Evolutionary conservation across 2,888 invertebrate species (phyloP), one percentile per base, ranked within the genome.

Genomic region (Julus scandinavius): DNA sequence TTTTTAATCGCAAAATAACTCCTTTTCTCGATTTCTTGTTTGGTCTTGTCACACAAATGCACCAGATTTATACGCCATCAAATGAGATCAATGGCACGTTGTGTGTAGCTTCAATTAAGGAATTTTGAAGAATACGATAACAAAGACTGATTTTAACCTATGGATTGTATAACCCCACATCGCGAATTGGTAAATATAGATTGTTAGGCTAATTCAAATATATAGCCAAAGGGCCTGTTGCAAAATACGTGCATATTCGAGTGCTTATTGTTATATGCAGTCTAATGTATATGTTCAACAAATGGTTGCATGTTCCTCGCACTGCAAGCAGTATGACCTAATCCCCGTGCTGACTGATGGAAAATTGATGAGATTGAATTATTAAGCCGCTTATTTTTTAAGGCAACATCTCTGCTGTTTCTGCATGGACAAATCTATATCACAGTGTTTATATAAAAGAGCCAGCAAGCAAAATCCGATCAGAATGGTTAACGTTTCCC

Each of bases 281-380:
- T 13, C 13, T 50, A 1, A 1, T 49, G 9, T 50, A 13, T 13
- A 7, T 20, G n/a, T 29, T 72, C 29, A 72, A 72, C 29, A 72
- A 72, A 29, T 72, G 72, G 72, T 72, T 72, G 72, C 72, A 72
- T 72, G 72, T 29, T 72, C 7, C n/a, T 72, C 11, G 72, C 72
- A 29, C 72, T 72, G 29, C 72, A 72, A 29, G 72, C 72, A 29
- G 11, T 29, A 9, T 72, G 29, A 72, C 11, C 72, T 29, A 72
- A 72, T 72, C 72, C 29, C 11, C 9, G 29, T 72, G 72, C 72
- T 72, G 72, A 72, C 29, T 72, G 72, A 72, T 72, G 72, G 72
- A 72, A 72, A 72, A 72, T 72, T 72, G 72, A 72, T 72, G 72
- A 72, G 72, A 72, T 72, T 72, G 72, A 72, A 72, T 72, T 72